Percentiles rank a stretch among this genome's conserved stretches.
phyloP scores from a whole-genome alignment of 2,888 invertebrate species.

The Lamellibrachia satsuma region DNA sequence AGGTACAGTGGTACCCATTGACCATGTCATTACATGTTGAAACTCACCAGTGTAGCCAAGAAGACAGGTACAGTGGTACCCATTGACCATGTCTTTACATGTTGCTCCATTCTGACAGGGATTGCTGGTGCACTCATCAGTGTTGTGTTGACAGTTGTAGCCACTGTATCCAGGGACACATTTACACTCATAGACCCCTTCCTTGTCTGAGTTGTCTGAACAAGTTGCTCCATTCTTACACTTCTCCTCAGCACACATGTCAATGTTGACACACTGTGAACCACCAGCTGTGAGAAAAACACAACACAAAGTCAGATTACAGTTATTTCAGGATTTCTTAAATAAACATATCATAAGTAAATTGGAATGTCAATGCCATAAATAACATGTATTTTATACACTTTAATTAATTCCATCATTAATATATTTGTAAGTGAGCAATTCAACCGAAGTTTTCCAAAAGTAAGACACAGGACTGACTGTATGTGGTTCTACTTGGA shows the following conservation, averaged over 20 bases:
- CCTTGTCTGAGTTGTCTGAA: not conserved
- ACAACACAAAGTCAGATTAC: not conserved
- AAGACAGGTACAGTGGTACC: not conserved
- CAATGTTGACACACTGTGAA: not conserved
- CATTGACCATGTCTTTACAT: not conserved
- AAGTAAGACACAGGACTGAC: no score
- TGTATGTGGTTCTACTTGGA: no score
- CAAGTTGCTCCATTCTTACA: not conserved
- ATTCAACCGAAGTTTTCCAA: no score
- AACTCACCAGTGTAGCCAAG: not conserved
- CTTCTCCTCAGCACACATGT: constrained; percentile 11
- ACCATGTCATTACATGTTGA: not conserved
- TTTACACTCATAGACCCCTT: not conserved
- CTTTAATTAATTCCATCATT: no score
- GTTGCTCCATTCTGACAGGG: not conserved
- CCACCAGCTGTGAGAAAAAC: not conserved
- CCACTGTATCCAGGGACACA: not conserved
- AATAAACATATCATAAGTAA: no score
- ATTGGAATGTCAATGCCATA: no score
- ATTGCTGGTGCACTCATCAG: not conserved
- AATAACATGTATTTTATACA: no score
- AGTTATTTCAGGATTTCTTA: not conserved
- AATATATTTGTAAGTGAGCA: no score
- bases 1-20: no score
- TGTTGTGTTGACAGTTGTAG: constrained; percentile 5